phyloP scores from a whole-genome alignment of 1,140 invertebrate genomes.

The Drosophila micromelanica region DNA sequence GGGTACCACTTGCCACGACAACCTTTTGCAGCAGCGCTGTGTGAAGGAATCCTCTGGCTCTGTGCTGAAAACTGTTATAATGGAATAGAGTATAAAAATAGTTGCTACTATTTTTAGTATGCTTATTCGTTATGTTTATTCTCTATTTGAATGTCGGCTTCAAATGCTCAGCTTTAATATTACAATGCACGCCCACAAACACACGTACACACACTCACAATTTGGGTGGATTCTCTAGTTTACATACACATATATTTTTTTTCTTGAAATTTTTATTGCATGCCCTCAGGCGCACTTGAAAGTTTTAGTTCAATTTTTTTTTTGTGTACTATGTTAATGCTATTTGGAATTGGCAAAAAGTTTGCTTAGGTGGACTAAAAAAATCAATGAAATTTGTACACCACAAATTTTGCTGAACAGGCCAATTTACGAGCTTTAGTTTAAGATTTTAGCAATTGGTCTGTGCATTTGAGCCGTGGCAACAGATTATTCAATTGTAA shows the following conservation, averaged over 20 bases:
- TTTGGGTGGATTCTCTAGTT: slow-evolving; percentile 7
- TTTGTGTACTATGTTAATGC: slow-evolving; percentile 5
- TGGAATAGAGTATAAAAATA: slow-evolving; percentile 62
- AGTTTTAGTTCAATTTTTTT: neutral
- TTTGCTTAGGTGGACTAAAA: slow-evolving; percentile 23
- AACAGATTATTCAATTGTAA: slow-evolving; percentile 13
- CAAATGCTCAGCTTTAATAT: slow-evolving; percentile 1
- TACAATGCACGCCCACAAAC: neutral
- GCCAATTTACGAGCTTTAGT: neutral
- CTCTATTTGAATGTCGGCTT: slow-evolving; percentile 16
- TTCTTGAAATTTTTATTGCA: slow-evolving; percentile 16
- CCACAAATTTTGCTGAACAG: slow-evolving; percentile 42
- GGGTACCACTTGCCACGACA: slow-evolving; percentile 76
- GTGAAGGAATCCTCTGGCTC: slow-evolving; percentile 69
- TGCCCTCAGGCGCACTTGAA: slow-evolving; percentile 14
- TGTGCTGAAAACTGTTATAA: slow-evolving; percentile 54
- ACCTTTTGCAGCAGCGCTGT: slow-evolving; percentile 58
- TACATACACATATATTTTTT: slow-evolving; percentile 1
- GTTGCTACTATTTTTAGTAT: slow-evolving; percentile 72
- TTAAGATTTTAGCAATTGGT: slow-evolving; percentile 1
- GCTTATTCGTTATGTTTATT: slow-evolving; percentile 31
- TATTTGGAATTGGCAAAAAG: slow-evolving; percentile 23
- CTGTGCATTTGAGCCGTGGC: neutral
- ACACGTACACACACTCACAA: neutral
- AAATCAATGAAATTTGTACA: slow-evolving; percentile 79